Evolutionary conservation across 2,888 invertebrate genomes (phyloP).

Genomic region (Pachliopta kotzebuea): DNA sequence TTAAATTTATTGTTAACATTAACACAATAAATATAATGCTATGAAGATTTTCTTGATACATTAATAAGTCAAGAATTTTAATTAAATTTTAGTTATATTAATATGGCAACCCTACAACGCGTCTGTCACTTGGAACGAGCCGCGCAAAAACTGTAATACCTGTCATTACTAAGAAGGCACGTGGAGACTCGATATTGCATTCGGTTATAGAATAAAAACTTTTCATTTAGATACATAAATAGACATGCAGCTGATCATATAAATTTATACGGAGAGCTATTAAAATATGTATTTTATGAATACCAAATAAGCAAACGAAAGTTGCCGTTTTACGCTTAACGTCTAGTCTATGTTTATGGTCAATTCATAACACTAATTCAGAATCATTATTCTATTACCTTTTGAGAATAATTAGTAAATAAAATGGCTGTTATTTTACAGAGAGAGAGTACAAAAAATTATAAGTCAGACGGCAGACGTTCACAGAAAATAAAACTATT

Average conservation of each 20-base stretch:
- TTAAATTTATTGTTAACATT: no score
- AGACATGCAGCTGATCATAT: conserved; percentile 32
- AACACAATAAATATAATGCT: no score
- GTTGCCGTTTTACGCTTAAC: background rate
- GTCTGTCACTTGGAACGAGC: conserved; percentile 43
- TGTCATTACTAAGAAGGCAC: conserved; percentile 40
- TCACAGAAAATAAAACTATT: no score
- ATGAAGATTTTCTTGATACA: no score
- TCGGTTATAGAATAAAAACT: conserved; percentile 40
- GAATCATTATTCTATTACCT: background rate
- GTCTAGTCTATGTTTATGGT: background rate
- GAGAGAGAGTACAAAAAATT: no score
- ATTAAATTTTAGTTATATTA: no score
- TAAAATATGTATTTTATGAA: background rate
- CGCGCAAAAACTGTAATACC: conserved; percentile 57
- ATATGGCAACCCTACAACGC: conserved; percentile 28
- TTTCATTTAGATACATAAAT: conserved; percentile 33
- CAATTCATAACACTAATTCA: background rate
- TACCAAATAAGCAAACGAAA: background rate
- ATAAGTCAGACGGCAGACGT: no score
- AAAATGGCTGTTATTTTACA: no score
- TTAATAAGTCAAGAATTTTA: no score
- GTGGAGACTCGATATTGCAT: conserved; percentile 45
- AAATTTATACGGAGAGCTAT: conserved; percentile 1
- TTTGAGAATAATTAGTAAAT: no score